These are phyloP conservation scores for Phymastichus coffea DNA, from an alignment of 1,140 invertebrate species.

Conservation along the genomic window DNA sequence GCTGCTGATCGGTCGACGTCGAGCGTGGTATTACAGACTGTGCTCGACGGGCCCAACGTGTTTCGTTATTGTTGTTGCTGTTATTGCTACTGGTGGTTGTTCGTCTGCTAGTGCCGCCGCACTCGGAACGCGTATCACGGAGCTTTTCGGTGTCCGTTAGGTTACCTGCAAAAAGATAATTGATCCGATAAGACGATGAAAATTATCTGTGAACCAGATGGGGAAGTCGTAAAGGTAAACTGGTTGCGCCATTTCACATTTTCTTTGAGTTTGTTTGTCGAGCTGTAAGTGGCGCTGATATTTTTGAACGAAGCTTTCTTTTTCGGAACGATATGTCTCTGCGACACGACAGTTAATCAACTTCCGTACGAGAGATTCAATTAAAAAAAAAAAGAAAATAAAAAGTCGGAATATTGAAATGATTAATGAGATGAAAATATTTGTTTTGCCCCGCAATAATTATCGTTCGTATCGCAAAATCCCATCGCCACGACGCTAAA, in stretches of 20 bases:
- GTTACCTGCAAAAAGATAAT: slow-evolving; percentile 58
- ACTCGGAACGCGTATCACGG: slow-evolving; percentile 55
- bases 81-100: neutral
- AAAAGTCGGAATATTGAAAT: too few relatives aligned
- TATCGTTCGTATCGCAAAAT: too few relatives aligned
- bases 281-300: neutral
- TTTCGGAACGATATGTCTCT: too few relatives aligned
- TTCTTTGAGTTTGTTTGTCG: neutral
- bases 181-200: too few relatives aligned
- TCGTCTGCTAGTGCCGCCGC: slow-evolving; percentile 34
- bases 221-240: neutral
- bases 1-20: slow-evolving; percentile 64
- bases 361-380: too few relatives aligned
- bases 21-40: slow-evolving; percentile 67
- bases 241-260: neutral
- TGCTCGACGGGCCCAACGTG: slow-evolving; percentile 39
- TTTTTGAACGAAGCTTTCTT: neutral
- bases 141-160: slow-evolving; percentile 72
- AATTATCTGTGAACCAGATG: too few relatives aligned
- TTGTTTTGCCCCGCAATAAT: too few relatives aligned
- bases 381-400: too few relatives aligned
- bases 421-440: too few relatives aligned
- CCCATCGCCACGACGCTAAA: too few relatives aligned
- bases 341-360: too few relatives aligned
- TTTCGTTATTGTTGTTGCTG: neutral